Evolutionary conservation across 2,888 invertebrate species (phyloP).

Genomic region (Sesamia inferens): DNA sequence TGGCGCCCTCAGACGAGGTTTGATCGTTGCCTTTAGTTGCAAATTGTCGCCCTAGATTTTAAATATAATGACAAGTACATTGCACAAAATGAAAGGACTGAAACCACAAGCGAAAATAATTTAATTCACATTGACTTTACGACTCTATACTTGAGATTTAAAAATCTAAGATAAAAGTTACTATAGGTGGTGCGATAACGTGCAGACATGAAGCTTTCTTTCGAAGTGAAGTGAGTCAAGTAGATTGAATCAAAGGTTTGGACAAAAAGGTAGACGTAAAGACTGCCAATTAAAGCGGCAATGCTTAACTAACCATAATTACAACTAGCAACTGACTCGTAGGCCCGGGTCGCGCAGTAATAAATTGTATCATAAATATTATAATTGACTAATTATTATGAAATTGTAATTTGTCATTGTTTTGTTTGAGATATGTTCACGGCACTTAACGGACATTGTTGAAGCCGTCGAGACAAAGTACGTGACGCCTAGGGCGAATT

Average conservation of each 20-base stretch:
- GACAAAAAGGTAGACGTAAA: constrained; percentile 22
- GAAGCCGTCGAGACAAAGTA: constrained; percentile 45
- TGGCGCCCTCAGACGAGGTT: constrained; percentile 43
- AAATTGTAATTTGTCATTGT: constrained; percentile 63
- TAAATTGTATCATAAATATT: constrained; percentile 41
- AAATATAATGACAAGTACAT: constrained; percentile 52
- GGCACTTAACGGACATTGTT: constrained; percentile 48
- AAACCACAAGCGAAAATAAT: constrained; percentile 59
- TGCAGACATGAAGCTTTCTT: constrained; percentile 57
- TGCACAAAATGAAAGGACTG: constrained; percentile 61
- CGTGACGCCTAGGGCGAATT: constrained; percentile 50
- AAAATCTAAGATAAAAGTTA: constrained; percentile 63
- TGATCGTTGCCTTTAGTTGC: constrained; percentile 32
- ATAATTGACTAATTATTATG: constrained; percentile 60
- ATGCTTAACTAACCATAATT: constrained; percentile 65
- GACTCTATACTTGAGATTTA: constrained; percentile 65
- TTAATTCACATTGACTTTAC: constrained; percentile 57
- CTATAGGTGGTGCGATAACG: constrained; percentile 63
- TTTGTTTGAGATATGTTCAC: constrained; percentile 67
- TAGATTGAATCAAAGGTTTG: constrained; percentile 40
- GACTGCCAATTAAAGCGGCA: constrained; percentile 55
- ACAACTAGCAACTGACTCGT: constrained; percentile 74
- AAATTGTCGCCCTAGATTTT: constrained; percentile 54
- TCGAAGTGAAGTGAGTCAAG: constrained; percentile 56
- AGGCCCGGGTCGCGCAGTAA: constrained; percentile 79